phyloP scores from a whole-genome alignment of 1,140 invertebrate genomes.

The Asobara japonica region DNA sequence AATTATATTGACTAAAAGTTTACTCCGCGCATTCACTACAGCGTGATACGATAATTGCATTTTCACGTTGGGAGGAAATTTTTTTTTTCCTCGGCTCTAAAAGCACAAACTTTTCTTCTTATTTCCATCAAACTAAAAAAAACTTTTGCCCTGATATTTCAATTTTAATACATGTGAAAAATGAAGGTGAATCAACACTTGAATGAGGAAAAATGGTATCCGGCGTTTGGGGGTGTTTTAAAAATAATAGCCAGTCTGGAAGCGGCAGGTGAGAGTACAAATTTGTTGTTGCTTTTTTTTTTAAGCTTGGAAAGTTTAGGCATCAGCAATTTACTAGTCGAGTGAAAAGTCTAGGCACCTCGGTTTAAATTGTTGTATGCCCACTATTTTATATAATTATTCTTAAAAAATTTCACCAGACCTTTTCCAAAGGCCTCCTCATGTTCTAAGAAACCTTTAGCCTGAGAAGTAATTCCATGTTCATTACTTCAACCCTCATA shows the following conservation, averaged over 20 bases:
- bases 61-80: neutral
- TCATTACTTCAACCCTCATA: too few species aligned
- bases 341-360: too few species aligned
- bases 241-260: slow-evolving; percentile 68
- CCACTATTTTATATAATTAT: too few species aligned
- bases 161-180: neutral
- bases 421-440: too few species aligned
- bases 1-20: neutral
- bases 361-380: too few species aligned
- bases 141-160: neutral
- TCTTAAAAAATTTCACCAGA: too few species aligned
- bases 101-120: neutral
- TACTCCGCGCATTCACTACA: neutral
- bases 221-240: slow-evolving; percentile 70
- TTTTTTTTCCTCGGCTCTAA: neutral
- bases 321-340: neutral
- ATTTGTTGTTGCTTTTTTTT: too few species aligned
- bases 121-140: neutral
- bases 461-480: too few species aligned
- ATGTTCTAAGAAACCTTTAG: too few species aligned
- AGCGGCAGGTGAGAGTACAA: slow-evolving; percentile 58
- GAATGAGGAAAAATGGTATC: slow-evolving; percentile 70
- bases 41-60: neutral
- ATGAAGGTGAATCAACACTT: slow-evolving; percentile 67
- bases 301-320: slow-evolving; percentile 22